Percentiles rank a stretch among this genome's conserved stretches.
Conservation (phyloP, 2,888 invertebrate genomes). For the Machimus atricapillus region DNA sequence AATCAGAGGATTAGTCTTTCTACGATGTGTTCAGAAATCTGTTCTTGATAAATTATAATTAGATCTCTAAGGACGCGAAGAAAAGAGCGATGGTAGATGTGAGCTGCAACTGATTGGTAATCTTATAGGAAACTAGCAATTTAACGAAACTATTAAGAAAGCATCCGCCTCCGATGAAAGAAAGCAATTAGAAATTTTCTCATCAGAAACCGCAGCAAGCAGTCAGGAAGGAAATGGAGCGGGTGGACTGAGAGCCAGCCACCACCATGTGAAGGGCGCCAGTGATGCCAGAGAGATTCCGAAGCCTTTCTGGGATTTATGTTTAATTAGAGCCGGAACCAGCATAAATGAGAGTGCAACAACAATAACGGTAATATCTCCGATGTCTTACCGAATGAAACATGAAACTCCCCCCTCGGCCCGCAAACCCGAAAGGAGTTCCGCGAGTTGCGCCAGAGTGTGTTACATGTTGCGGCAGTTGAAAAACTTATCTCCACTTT, state of each 20-base stretch:
- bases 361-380: neutral
- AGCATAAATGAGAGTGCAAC: neutral
- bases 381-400: neutral
- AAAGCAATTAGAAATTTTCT: neutral
- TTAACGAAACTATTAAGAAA: neutral
- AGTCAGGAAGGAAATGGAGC: neutral
- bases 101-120: neutral
- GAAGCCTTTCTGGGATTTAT: neutral
- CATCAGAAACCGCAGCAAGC: neutral
- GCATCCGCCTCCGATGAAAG: neutral
- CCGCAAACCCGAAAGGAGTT: neutral
- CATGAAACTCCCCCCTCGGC: neutral
- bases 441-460: neutral
- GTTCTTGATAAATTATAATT: neutral
- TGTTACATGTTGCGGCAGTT: neutral
- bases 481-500: neutral
- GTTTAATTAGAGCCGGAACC: neutral
- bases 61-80: neutral
- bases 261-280: neutral
- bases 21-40: neutral
- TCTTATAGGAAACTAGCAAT: neutral
- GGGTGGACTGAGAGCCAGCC: neutral
- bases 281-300: neutral
- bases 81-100: neutral
- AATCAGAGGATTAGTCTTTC: neutral